Evolutionary conservation across 2,797 vertebrate genomes (phyloP).

Genomic region (Apogon talboti): DNA sequence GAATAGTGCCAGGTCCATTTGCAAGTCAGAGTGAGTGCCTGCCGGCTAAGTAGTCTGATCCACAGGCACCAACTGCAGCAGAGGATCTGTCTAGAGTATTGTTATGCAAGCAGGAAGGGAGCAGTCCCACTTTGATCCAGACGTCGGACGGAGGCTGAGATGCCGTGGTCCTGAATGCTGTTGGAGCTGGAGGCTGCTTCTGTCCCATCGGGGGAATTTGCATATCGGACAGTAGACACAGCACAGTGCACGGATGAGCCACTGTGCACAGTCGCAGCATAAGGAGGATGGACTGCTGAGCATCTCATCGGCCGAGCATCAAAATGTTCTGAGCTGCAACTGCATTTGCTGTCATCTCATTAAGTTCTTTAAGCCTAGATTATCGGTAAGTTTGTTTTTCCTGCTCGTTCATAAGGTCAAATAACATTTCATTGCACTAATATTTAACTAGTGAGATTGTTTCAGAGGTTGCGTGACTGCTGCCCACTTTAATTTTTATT

Average conservation of each 20-base stretch:
- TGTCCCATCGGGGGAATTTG: constrained; percentile 32
- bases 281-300: constrained; percentile 37
- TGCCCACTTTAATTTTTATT: constrained; percentile 8
- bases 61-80: constrained; percentile 71
- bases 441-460: background rate
- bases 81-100: constrained; percentile 67
- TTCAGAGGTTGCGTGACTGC: background rate
- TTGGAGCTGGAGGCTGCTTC: constrained; percentile 34
- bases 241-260: background rate
- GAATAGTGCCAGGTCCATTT: constrained; percentile 75
- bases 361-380: constrained; percentile 26
- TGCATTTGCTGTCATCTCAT: constrained; percentile 5
- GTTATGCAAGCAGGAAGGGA: constrained; percentile 77
- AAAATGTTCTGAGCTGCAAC: constrained; percentile 5
- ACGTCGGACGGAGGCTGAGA: constrained; percentile 55
- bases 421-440: background rate
- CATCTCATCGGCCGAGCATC: background rate
- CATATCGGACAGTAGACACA: constrained; percentile 16
- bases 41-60: constrained; percentile 64
- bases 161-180: constrained; percentile 38
- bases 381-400: constrained; percentile 63
- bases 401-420: constrained; percentile 9
- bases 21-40: constrained; percentile 54
- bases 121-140: constrained; percentile 70
- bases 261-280: constrained; percentile 8